Evolutionary conservation across 2,888 invertebrate genomes (phyloP).

Genomic region (Archaeoteleia sp.): DNA sequence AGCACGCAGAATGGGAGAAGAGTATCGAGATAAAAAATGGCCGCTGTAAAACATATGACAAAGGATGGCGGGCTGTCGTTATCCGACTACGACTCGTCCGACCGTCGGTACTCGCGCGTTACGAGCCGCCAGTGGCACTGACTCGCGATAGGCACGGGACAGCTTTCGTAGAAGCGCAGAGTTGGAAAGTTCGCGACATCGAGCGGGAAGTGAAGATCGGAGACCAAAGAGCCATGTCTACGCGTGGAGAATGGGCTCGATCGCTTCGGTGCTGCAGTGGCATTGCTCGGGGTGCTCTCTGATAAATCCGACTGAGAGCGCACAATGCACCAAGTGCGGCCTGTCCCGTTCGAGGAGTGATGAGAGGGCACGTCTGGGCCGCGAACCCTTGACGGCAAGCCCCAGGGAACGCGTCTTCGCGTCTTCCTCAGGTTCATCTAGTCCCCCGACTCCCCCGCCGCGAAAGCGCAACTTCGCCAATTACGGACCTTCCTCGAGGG

Average conservation of each 20-base stretch:
- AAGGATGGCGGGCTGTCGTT: conserved; percentile 67
- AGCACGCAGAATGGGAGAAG: conserved; percentile 45
- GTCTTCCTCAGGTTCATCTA: conserved; percentile 64
- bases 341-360: conserved; percentile 66
- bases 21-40: conserved; percentile 67
- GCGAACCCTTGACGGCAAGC: conserved; percentile 22
- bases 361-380: conserved; percentile 51
- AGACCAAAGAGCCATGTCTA: conserved; percentile 75
- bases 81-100: too few relatives aligned
- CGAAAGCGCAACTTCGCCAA: conserved; percentile 51
- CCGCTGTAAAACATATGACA: conserved; percentile 72
- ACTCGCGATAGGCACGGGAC: background rate
- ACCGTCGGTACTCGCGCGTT: conserved; percentile 26
- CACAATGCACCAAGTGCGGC: conserved; percentile 90
- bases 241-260: conserved; percentile 86
- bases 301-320: conserved; percentile 91
- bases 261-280: conserved; percentile 95
- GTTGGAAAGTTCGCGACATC: conserved; percentile 3
- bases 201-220: conserved; percentile 26
- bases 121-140: conserved; percentile 5
- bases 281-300: conserved; percentile 91
- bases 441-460: conserved; percentile 67
- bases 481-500: background rate
- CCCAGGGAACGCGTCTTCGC: conserved; percentile 14
- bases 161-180: conserved; percentile 1